A percentile compares a stretch with the other conserved stretches of the same genome.
These are phyloP conservation scores for Dromaius novaehollandiae DNA, from an alignment of 2,113 vertebrate species.

Conservation along the genomic window DNA sequence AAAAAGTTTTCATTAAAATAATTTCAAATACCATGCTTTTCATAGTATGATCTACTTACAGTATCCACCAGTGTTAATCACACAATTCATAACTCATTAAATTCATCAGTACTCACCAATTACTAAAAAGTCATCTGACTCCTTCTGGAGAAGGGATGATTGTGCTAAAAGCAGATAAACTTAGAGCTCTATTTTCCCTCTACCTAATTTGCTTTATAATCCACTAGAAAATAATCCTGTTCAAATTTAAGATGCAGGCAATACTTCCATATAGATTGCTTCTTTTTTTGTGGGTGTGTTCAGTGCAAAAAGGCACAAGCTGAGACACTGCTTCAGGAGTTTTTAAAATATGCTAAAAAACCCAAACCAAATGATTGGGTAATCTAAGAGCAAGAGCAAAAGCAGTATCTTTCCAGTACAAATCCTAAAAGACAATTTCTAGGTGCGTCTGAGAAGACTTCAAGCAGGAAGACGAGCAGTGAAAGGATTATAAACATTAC, in stretches of 20 bases:
- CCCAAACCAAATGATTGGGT: neutral
- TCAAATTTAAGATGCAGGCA: neutral
- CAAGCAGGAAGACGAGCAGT: neutral
- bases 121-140: neutral
- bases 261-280: neutral
- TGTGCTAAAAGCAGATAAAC: neutral
- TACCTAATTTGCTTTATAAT: neutral
- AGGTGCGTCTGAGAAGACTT: neutral
- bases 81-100: neutral
- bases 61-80: neutral
- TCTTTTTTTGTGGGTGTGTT: neutral
- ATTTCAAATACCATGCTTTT: neutral
- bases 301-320: neutral
- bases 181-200: neutral
- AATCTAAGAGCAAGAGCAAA: neutral
- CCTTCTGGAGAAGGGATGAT: conserved; percentile 23
- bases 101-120: conserved; percentile 47
- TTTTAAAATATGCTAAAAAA: neutral
- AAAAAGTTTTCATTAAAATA: neutral
- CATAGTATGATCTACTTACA: neutral
- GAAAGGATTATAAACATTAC: neutral
- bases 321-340: neutral
- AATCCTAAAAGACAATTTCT: neutral
- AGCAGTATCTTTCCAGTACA: neutral
- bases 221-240: neutral